Evolutionary conservation across 2,888 invertebrate species (phyloP), one percentile per base, ranked within the genome.

Genomic region (Orchestes rusci): DNA sequence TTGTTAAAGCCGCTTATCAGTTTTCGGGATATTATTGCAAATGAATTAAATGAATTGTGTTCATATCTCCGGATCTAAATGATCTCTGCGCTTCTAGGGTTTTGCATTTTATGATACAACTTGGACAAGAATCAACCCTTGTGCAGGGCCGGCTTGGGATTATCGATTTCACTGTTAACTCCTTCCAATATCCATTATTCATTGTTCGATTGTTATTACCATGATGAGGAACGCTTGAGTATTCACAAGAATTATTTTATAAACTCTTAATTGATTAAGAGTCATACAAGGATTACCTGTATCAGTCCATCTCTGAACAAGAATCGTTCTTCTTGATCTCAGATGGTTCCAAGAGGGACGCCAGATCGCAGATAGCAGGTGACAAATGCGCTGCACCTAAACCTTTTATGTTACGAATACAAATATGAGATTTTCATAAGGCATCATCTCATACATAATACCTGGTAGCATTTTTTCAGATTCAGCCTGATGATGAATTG

Each of bases 301-400:
- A 31, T 13, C 10, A 38, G 29, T 38, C 16, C 40, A 31, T 3
- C 33, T 16, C 40, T 40, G 40, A 18, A 17, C 15, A 19, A 16
- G 16, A 16, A 20, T 12, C 13, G 17, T 30, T 40, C 36, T 35
- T 27, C n/a, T 20, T 45, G 39, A 39, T 45, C 44, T 30, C 31
- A n/a, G 45, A 45, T 40, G 45, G 45, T 36, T 41, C 41, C 16
- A 45, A 40, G 40, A 35, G 70, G 69, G 61, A 67, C 66, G 67
- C 70, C 74, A 74, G 74, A 70, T 68, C 62, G 64, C 64, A 65
- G 74, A 76, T 76, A 76, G 72, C 61, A 60, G 58, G 65, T 67
- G 67, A 67, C 65, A 63, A 64, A 67, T 62, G 63, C 56, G 64
- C 63, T 65, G 66, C 65, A 62, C 65, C 65, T 64, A 62, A 41